Base-by-base conservation (phyloP, 2,113 vertebrate genomes). In the Dissostichus mawsoni region DNA sequence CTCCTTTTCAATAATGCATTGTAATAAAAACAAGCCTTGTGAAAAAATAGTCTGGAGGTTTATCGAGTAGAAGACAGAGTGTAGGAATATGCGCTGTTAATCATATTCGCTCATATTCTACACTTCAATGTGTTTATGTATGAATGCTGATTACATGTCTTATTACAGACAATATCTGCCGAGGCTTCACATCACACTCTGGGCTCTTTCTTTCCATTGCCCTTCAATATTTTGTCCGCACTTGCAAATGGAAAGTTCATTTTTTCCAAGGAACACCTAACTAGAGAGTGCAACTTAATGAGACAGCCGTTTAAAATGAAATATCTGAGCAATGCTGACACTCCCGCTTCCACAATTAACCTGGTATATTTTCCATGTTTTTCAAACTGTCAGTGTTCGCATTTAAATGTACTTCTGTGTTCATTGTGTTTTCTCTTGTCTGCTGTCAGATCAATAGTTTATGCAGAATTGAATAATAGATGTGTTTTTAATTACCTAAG, bases 201-300 rank as follows among this genome's bases (percentile, higher is more conserved):
- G 59, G 12, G 47, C 53, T 79, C 41, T 72, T 69, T 41, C 36
- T 41, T 67, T 48, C 18, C 56, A 12, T 59, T 23, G n/a, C 13
- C 69, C 70, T 78, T 83, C 78, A 76, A 57, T 74, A 78, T 56
- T 80, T 20, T 70, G 11, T 79, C 52, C 45, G n/a, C 33, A 66
- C 57, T 25, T 3, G 1, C 17, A 58, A 45, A 11, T 72, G 29
- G 66, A 71, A 76, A 70, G 45, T 51, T 84, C 51, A 69, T 64
- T 79, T 81, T 81, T 41, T 85, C 57, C 85, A 73, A 83, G 18
- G 69, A 86, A 81, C 45, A 29, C 71, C 61, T 69, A 76, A 79
- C 77, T 81, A 79, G 48, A 65, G 41, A 71, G 11, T 20, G 55
- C 50, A 59, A 62, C 47, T 29, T 57, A 69, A 80, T 53, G 61